A percentile compares a stretch with the other conserved stretches of the same genome.
phyloP scores from a whole-genome alignment of 2,888 invertebrate genomes.

The Ctena decussata region DNA sequence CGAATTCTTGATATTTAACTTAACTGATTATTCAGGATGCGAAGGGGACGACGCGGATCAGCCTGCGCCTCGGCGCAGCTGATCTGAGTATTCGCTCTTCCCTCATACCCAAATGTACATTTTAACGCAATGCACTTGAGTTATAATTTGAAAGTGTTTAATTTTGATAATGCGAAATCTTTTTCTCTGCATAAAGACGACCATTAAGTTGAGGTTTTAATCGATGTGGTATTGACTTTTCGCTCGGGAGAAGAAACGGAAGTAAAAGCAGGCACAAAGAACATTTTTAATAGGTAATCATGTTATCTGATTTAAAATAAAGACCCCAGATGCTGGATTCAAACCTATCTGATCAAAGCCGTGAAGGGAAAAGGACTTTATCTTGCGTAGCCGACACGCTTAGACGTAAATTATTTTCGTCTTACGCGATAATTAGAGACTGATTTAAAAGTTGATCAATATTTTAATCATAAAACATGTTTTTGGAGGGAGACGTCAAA shows the following conservation, averaged over 20 bases:
- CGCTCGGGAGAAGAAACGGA: constrained; percentile 43
- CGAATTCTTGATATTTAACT: too few species aligned
- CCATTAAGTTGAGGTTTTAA: constrained; percentile 44
- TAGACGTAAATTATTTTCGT: neutral
- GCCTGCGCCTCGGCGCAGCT: too few species aligned
- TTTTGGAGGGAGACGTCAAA: neutral
- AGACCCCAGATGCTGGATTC: neutral
- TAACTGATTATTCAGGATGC: too few species aligned
- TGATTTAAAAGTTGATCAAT: constrained; percentile 5
- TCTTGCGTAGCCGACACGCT: neutral
- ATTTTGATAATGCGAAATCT: constrained; percentile 38
- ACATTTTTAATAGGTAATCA: constrained; percentile 55
- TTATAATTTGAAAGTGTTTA: constrained; percentile 55
- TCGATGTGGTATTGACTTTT: constrained; percentile 59
- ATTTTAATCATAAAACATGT: neutral
- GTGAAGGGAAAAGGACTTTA: neutral
- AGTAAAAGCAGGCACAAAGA: constrained; percentile 56
- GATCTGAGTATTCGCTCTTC: too few species aligned
- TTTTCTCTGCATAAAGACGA: constrained; percentile 34
- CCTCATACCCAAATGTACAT: too few species aligned
- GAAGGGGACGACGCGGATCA: too few species aligned
- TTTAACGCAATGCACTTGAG: too few species aligned
- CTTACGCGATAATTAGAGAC: neutral
- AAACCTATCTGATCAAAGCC: neutral
- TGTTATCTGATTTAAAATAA: constrained; percentile 15